Evolutionary conservation across 1,140 invertebrate species (phyloP), one percentile per base, ranked within the genome.

Genomic region (Achroia grisella): DNA sequence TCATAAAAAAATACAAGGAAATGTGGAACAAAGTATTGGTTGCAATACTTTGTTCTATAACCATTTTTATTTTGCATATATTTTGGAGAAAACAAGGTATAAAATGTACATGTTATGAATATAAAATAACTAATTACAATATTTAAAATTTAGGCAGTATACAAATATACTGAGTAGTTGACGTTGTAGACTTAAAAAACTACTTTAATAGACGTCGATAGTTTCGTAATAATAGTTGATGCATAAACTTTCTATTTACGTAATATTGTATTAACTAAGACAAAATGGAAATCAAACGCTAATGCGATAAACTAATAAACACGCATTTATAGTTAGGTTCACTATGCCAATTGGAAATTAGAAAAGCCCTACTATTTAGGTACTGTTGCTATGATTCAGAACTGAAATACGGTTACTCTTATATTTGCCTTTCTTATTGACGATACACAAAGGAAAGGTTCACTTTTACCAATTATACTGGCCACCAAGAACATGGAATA

Each of bases 401-500:
- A 39, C 15, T 40, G 42, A 35, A 56, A 55, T 46, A 46, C 44
- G 44, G 48, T 48, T 61, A 70, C 50, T 70, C 55, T 44, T 65
- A 58, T 78, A 67, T 83, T 80, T 78, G 63, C 54, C 60, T 72
- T 80, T 73, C 62, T 68, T 69, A 70, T 73, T 68, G 47, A 32
- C 46, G 50, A 40, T 57, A 52, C 48, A 57, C 62, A 63, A 67
- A 63, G 70, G 62, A 76, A 76, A 71, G 71, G 65, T 70, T 66
- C 64, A 76, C 77, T 83, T 78, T 81, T 81, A 76, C 75, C 77
- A 83, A 83, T 83, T 83, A 83, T 68, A 54, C 62, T 34, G 56
- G 49, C 48, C 48, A 44, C 49, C 74, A 68, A 61, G 68, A 64
- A 56, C 62, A 23, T 23, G 6, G 43, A 46, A 32, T 45, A 52